Evolutionary conservation across 2,113 vertebrate genomes (phyloP).

Genomic region (Azemiops feae): DNA sequence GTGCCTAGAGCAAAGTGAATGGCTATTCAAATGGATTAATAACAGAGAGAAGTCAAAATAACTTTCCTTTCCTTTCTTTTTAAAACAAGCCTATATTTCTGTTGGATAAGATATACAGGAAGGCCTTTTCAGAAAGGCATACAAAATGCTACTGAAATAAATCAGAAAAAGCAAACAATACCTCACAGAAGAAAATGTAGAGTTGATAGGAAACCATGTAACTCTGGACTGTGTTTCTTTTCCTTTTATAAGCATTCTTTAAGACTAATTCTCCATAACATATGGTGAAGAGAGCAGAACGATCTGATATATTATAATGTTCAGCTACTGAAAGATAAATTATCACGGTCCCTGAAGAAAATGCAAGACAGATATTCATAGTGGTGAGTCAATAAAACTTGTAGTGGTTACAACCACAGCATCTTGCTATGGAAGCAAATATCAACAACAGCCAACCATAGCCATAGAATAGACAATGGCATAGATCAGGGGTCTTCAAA

Average conservation of each 20-base stretch:
- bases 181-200: neutral
- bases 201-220: neutral
- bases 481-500: too few species aligned
- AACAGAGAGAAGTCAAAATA: neutral
- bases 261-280: neutral
- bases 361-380: neutral
- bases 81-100: neutral
- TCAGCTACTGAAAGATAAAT: neutral
- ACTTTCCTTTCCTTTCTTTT: neutral
- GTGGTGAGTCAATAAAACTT: neutral
- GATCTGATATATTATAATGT: neutral
- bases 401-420: neutral
- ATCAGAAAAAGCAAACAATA: neutral
- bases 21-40: conserved; percentile 16
- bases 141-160: neutral
- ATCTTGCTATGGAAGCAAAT: neutral
- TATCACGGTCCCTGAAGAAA: neutral
- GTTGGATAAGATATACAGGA: neutral
- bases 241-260: neutral
- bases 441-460: neutral
- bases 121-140: neutral
- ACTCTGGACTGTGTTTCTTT: neutral
- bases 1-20: conserved; percentile 7
- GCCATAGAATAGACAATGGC: neutral
- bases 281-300: neutral